Evolutionary conservation across 2,113 vertebrate genomes (phyloP), one percentile per base, ranked within the genome.

Genomic region (Anarhynchus alexandrinus): DNA sequence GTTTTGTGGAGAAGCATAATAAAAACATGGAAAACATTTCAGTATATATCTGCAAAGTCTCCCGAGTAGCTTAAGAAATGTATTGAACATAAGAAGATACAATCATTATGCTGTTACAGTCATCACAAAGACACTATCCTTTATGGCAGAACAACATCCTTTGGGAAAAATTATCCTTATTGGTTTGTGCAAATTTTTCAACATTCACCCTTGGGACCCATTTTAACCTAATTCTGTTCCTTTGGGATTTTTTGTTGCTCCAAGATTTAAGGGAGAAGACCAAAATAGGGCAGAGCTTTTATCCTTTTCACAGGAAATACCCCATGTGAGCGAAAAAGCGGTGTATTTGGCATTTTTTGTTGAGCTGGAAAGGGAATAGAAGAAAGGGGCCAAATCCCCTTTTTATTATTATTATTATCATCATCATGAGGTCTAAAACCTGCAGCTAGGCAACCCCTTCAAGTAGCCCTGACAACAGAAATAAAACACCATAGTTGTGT

Each of bases 381-480:
- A 96, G 52, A 94, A 94, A 95, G 54, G 42, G 82, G 30, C 25
- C 61, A 97, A 95, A 90, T 49, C 38, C 64, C 78, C 30, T 80
- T 71, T 80, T 88, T 77, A 21, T 71, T 47, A 58, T 69, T 13
- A 47, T 88, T 77, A 58, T 52, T 49, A 43, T 40, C 32, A 67
- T 38, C 10, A 82, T 47, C 4, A 43, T 84, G 81, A 97, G 43
- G 43, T 74, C 86, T 96, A 96, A 98, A 96, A 84, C 36, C 71
- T 96, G 93, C 96, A 97, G 81, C 93, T 91, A 96, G 62, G 92
- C 89, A 98, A 94, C 87, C n/a, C 62, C 40, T 92, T 92, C 82
- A 93, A 96, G 61, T 81, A 97, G 86, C 38, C 90, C 90, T 97
- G 90, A 97, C 66, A 97, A 96, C 74, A 98, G 74, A 96, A 97